Conservation (phyloP, 2,113 vertebrate species). For the Phasianus colchicus region DNA sequence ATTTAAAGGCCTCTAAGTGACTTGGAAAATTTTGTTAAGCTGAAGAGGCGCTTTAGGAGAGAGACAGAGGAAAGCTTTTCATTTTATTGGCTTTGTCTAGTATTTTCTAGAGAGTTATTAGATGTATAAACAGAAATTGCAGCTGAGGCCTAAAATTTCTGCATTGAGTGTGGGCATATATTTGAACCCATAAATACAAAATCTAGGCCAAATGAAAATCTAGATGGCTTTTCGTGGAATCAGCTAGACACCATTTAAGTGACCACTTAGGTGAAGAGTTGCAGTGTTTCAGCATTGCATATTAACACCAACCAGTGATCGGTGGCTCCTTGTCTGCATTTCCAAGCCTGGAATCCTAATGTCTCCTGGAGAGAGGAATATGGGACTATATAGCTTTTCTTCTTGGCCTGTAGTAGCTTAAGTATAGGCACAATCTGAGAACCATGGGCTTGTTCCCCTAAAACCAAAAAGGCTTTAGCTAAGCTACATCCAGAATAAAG, state of each 20-base stretch:
- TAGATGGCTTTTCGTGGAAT: conserved; percentile 1
- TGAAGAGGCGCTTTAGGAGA: conserved; percentile 77
- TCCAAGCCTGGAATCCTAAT: not conserved
- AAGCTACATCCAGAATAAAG: not conserved
- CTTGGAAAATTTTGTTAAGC: conserved; percentile 91
- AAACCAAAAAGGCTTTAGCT: not conserved
- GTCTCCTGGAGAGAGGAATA: fast-evolving
- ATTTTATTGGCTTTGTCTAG: conserved; percentile 78
- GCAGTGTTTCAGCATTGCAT: not conserved
- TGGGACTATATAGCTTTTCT: not conserved
- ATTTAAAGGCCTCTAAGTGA: conserved; percentile 87
- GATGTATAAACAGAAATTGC: conserved; percentile 68
- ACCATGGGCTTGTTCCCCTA: not conserved
- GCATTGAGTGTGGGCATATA: not conserved
- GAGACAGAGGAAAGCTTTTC: conserved; percentile 81
- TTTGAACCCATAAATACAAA: not conserved
- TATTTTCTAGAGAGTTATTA: conserved; percentile 77
- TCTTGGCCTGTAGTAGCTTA: not conserved
- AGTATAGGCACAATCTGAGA: not conserved
- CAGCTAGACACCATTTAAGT: not conserved
- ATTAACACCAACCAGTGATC: not conserved
- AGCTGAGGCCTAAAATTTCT: conserved; percentile 34
- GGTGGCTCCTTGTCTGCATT: fast-evolving
- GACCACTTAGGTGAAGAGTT: not conserved
- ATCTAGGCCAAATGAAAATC: not conserved